Percentiles rank a stretch among this genome's conserved stretches.
phyloP scores from a whole-genome alignment of 1,140 invertebrate species.

The Octopus bimaculoides region DNA sequence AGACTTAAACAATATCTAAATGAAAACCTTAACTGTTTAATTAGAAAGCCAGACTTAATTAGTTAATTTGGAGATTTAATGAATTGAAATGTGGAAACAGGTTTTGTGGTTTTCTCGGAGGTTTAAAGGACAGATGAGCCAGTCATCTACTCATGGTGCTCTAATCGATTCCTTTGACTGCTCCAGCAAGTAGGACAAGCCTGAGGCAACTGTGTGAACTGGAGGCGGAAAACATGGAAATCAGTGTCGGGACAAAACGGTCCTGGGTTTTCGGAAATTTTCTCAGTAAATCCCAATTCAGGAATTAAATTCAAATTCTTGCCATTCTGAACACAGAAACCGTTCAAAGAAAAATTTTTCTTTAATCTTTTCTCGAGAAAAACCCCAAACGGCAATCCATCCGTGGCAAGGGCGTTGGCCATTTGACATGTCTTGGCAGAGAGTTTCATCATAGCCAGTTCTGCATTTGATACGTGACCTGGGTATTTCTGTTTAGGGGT shows the following conservation, averaged over 20 bases:
- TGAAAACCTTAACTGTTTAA: no score
- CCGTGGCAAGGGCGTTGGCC: background rate
- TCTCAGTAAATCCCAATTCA: background rate
- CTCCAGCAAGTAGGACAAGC: background rate
- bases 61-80: no score
- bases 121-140: no score
- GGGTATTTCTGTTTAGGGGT: background rate
- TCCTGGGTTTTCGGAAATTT: background rate
- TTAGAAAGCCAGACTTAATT: no score
- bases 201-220: background rate
- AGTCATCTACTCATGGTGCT: no score
- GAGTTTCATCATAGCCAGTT: background rate
- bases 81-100: no score
- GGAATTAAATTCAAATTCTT: background rate
- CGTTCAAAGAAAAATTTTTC: background rate
- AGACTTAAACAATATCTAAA: no score
- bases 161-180: background rate
- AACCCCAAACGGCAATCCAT: background rate
- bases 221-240: background rate
- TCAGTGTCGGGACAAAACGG: background rate
- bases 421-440: background rate
- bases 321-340: background rate
- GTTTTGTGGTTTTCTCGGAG: no score
- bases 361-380: background rate
- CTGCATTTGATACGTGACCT: background rate